A percentile compares a stretch with the other conserved stretches of the same genome.
These are phyloP conservation scores for Muscicapa striata DNA, from an alignment of 2,797 vertebrate species.

Conservation along the genomic window DNA sequence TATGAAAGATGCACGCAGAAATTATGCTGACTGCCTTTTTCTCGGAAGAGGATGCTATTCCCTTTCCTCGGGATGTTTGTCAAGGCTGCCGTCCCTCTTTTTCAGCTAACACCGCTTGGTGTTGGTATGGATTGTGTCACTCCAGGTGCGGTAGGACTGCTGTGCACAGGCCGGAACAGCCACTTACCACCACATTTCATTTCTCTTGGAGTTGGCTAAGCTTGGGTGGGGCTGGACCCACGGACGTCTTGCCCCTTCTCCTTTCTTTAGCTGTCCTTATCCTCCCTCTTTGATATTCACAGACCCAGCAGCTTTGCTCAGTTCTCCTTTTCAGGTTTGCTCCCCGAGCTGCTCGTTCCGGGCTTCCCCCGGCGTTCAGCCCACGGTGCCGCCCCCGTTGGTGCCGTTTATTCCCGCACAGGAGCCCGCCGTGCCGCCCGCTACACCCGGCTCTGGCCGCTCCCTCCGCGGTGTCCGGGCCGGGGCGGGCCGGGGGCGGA, in stretches of 20 bases:
- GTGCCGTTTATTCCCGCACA: accelerated
- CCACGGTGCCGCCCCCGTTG: accelerated
- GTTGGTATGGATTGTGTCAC: too few relatives aligned
- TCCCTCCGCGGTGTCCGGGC: too few relatives aligned
- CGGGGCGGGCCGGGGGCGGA: not conserved
- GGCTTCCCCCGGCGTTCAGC: not conserved
- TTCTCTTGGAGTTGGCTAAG: accelerated
- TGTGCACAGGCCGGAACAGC: accelerated
- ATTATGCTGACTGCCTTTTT: not conserved
- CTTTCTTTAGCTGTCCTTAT: not conserved
- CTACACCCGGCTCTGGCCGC: accelerated
- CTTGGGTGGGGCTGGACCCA: accelerated
- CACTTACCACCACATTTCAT: accelerated
- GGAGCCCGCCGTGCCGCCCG: too few relatives aligned
- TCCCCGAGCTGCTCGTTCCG: accelerated
- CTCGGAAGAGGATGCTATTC: not conserved
- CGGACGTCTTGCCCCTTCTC: accelerated
- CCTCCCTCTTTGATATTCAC: too few relatives aligned
- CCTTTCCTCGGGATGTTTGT: not conserved
- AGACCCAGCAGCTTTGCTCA: not conserved
- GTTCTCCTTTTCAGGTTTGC: not conserved
- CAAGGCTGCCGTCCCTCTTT: not conserved
- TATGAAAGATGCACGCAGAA: not conserved
- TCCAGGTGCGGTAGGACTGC: accelerated
- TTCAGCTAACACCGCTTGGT: not conserved